Conservation (phyloP, 2,113 vertebrate species). For the Serilophus lunatus region DNA sequence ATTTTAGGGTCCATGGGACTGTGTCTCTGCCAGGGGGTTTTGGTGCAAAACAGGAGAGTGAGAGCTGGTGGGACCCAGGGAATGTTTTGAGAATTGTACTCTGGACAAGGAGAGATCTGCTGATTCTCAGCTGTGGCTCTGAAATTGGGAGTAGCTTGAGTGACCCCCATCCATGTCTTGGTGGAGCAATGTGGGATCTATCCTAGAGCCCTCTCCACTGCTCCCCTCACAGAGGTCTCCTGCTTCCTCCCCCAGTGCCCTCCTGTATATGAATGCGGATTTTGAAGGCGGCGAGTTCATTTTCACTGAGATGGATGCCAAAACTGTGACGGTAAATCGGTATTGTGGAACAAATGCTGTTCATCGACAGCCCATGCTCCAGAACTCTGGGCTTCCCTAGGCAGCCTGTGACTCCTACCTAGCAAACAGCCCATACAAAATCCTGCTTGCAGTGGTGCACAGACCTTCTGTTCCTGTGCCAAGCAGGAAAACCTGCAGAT, state of each 20-base stretch:
- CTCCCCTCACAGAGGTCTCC: not conserved
- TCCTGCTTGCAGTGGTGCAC: not conserved
- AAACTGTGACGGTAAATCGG: conserved; percentile 89
- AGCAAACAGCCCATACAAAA: not conserved
- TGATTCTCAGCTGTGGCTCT: not conserved
- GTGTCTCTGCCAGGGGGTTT: not conserved
- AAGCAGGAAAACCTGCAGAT: not conserved
- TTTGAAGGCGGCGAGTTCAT: conserved; percentile 98
- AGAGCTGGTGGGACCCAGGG: not conserved
- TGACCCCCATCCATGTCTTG: accelerated
- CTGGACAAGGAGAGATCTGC: not conserved
- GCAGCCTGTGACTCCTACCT: not conserved
- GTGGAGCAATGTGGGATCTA: not conserved
- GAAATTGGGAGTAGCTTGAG: not conserved
- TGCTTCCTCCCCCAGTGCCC: conserved; percentile 74
- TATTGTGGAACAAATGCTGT: not conserved
- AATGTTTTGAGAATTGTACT: not conserved
- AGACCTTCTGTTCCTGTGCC: accelerated
- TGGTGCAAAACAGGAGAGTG: not conserved
- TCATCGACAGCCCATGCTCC: not conserved
- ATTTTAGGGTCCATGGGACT: not conserved
- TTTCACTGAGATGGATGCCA: conserved; percentile 96
- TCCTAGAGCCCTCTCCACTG: not conserved
- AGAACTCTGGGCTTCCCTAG: not conserved
- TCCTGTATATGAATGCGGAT: conserved; percentile 93